Conservation (phyloP, 23 tunicate genomes). For the Styela plicata region DNA sequence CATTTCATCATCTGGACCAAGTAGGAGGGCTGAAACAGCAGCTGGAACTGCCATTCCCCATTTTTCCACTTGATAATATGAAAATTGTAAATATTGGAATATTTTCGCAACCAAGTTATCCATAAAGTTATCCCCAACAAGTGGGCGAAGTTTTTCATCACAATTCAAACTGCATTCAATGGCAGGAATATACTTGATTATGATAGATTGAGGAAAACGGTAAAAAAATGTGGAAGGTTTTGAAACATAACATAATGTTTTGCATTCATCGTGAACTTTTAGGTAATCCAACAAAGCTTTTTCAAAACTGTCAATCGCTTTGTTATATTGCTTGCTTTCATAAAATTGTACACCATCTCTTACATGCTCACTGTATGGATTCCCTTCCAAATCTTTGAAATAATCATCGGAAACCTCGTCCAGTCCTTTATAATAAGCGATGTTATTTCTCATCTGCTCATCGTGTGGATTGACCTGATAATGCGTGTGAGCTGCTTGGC, state of each 20-base stretch:
- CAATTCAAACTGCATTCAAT: conserved; percentile 36
- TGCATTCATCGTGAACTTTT: conserved; percentile 39
- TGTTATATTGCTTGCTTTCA: conserved; percentile 35
- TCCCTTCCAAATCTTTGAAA: conserved; percentile 59
- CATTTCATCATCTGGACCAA: conserved; percentile 31
- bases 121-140: conserved; percentile 14
- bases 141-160: conserved; percentile 50
- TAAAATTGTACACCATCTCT: conserved; percentile 45
- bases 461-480: conserved; percentile 49
- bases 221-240: conserved; percentile 28
- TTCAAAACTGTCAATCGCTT: conserved; percentile 49
- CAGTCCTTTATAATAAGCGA: conserved; percentile 38
- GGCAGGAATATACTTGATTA: conserved; percentile 18
- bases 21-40: conserved; percentile 47
- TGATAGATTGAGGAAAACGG: conserved; percentile 31
- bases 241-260: conserved; percentile 37
- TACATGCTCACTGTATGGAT: conserved; percentile 29
- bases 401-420: conserved; percentile 5
- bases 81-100: conserved; percentile 54
- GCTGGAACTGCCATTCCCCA: conserved; percentile 41
- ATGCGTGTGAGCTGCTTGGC: conserved; percentile 65
- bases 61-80: conserved; percentile 38
- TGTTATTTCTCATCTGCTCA: conserved; percentile 44
- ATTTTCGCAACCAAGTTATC: conserved; percentile 32
- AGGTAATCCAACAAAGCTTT: conserved; percentile 34